Conservation (phyloP, 2,113 vertebrate genomes). For the Elaphurus davidianus region DNA sequence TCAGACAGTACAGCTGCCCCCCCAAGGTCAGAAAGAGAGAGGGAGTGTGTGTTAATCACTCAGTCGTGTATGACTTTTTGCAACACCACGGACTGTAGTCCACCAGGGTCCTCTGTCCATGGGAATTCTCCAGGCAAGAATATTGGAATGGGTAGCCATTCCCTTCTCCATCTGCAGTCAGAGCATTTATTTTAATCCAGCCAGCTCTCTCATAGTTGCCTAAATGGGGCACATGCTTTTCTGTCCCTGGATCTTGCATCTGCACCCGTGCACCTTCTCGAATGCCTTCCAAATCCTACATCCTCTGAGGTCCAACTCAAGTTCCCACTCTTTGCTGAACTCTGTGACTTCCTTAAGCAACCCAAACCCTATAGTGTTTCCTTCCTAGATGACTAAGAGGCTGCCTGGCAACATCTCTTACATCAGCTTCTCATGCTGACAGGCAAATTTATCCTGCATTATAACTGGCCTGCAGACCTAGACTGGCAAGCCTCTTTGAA, state of each 20-base stretch:
- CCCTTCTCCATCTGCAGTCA: not conserved
- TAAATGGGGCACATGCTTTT: not conserved
- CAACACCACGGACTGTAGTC: not conserved
- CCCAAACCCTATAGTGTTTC: not conserved
- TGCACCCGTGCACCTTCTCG: fast-evolving
- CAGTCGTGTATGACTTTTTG: not conserved
- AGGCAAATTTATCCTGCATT: not conserved
- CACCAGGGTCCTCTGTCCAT: not conserved
- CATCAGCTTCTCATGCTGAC: not conserved
- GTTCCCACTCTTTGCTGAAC: not conserved
- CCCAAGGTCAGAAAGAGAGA: not conserved
- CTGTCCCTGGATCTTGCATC: not conserved
- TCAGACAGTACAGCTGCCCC: not conserved
- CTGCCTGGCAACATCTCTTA: not conserved
- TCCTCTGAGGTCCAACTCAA: not conserved
- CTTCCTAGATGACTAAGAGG: not conserved
- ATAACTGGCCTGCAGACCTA: not conserved
- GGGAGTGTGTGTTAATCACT: not conserved
- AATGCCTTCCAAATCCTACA: not conserved
- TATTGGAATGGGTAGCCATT: not conserved
- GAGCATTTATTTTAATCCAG: not conserved
- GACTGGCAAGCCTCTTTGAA: not conserved
- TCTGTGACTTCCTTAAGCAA: not conserved
- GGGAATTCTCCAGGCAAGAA: not conserved
- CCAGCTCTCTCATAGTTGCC: not conserved